phyloP scores from a whole-genome alignment of 2,113 vertebrate species.

The Leucopternis melanops region DNA sequence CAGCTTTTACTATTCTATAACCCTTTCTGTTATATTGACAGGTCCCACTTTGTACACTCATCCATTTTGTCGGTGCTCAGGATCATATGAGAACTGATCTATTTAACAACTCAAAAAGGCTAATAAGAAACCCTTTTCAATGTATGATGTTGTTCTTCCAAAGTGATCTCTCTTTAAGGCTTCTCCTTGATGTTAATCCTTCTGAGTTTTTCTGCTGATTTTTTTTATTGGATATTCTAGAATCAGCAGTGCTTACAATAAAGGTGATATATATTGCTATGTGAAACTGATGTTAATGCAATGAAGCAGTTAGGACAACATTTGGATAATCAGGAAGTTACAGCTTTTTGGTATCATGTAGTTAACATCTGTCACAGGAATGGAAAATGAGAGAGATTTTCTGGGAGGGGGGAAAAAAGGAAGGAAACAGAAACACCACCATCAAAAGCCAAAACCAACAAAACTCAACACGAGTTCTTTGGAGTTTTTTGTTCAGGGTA shows the following conservation, averaged over 20 bases:
- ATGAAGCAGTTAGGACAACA: background rate
- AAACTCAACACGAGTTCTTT: background rate
- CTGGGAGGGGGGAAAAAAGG: background rate
- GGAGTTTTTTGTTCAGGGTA: background rate
- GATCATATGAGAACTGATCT: background rate
- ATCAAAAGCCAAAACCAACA: background rate
- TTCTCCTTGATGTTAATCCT: background rate
- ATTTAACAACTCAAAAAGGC: background rate
- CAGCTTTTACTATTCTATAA: background rate
- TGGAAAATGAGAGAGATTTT: background rate
- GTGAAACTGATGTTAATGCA: background rate
- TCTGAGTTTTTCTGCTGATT: background rate
- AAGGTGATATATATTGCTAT: background rate
- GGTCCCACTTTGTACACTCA: background rate
- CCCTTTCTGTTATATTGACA: background rate
- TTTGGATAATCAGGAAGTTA: background rate
- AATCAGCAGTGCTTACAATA: background rate
- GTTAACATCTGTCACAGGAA: background rate
- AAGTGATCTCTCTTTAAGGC: background rate
- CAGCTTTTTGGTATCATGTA: background rate
- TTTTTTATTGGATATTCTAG: background rate
- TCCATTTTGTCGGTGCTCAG: background rate
- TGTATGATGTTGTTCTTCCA: accelerated
- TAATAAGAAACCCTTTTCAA: background rate
- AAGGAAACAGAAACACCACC: background rate